phyloP scores from a whole-genome alignment of 2,797 vertebrate species.

The Megaceryle alcyon region DNA sequence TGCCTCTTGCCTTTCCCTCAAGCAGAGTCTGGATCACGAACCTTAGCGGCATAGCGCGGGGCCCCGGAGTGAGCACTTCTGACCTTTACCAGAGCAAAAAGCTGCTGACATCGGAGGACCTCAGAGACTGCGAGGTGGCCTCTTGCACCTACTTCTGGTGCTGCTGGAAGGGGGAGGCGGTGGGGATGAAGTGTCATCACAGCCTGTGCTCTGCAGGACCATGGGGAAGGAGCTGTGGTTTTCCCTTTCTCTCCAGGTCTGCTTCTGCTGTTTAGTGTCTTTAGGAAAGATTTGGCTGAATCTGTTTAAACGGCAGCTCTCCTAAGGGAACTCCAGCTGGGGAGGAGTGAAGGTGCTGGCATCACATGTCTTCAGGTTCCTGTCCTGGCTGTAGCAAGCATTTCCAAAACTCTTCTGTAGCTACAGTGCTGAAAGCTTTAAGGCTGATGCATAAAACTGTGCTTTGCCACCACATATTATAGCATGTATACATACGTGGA shows the following conservation, averaged over 20 bases:
- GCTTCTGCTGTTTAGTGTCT: background rate
- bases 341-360: background rate
- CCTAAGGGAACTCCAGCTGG: background rate
- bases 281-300: background rate
- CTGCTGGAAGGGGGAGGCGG: background rate
- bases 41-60: background rate
- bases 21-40: slow-evolving; percentile 10
- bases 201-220: background rate
- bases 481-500: background rate
- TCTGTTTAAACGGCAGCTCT: background rate
- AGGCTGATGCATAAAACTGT: background rate
- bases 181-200: background rate
- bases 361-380: background rate
- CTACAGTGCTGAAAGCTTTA: background rate
- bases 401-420: background rate
- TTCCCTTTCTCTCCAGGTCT: background rate
- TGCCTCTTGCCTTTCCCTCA: slow-evolving; percentile 42
- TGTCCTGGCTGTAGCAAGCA: background rate
- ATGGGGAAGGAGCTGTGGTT: background rate
- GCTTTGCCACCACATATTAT: background rate
- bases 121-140: background rate
- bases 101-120: slow-evolving; percentile 4
- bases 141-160: background rate
- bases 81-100: slow-evolving; percentile 46
- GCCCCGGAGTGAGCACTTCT: background rate